A percentile compares a stretch with the other conserved stretches of the same genome.
Conservation (phyloP, 2,888 invertebrate genomes). For the Drosophila buzzatii region DNA sequence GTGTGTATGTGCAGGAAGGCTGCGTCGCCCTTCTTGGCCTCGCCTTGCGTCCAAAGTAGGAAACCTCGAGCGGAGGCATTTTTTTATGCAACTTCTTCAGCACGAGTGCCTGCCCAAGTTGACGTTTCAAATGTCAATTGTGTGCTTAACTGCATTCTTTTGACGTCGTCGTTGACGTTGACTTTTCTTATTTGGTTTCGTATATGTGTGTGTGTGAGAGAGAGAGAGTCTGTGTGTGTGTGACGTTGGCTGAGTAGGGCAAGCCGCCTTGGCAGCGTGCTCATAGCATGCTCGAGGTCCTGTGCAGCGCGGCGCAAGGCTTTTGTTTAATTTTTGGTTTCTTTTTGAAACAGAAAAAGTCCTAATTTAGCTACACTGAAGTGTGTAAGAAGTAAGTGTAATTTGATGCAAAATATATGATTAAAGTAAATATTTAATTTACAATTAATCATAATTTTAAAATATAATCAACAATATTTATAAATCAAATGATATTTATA, state of each 20-base stretch:
- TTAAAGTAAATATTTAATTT: neutral
- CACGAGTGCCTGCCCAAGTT: slow-evolving; percentile 78
- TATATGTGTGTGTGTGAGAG: neutral
- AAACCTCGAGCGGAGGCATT: slow-evolving; percentile 77
- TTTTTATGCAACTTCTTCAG: slow-evolving; percentile 81
- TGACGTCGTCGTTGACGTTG: slow-evolving; percentile 54
- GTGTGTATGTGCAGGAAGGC: slow-evolving; percentile 24
- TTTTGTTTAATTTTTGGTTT: slow-evolving; percentile 69
- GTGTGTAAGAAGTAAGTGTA: too few relatives aligned
- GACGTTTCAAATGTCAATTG: slow-evolving; percentile 84
- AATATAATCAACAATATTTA: neutral
- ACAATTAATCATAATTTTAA: neutral
- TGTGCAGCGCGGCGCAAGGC: slow-evolving; percentile 35
- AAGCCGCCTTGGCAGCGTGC: slow-evolving; percentile 46
- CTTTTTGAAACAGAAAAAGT: slow-evolving; percentile 20
- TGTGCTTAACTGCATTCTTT: slow-evolving; percentile 82
- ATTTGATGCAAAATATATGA: neutral
- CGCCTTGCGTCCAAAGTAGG: slow-evolving; percentile 42
- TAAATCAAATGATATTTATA: neutral
- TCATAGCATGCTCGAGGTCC: slow-evolving; percentile 20
- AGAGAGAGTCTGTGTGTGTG: neutral
- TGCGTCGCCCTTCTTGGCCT: slow-evolving; percentile 24
- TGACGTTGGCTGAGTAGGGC: slow-evolving; percentile 35
- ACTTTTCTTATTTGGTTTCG: slow-evolving; percentile 67
- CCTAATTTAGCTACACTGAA: slow-evolving; percentile 20